Base-by-base conservation (phyloP, 2,888 invertebrate species). In the Dasysyrphus albostriatus region DNA sequence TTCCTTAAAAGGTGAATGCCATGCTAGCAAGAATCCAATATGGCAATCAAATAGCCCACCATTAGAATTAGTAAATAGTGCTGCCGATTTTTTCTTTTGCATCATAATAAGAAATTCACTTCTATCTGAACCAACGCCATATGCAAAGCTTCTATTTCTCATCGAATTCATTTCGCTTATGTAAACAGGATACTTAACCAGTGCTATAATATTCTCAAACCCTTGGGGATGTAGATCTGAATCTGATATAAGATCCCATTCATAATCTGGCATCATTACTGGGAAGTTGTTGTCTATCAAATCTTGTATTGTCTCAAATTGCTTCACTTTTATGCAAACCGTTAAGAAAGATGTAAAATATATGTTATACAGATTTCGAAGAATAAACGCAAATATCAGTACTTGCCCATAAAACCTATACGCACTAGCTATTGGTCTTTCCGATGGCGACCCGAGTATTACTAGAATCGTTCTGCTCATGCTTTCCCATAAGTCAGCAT, bases 341-440 rank as follows among this genome's bases (percentile, higher is more conserved):
- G 73, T 83, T 16, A 78, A 9, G 47, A 67, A 83, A 0, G 73
- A 69, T 44, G 78, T 73, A 12, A 78, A 69, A 54, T 54, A 9
- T n/a, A 83, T 61, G n/a, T 2, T 0, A 19, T 78, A 74, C 2
- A 78, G 5, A 16, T 78, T 83, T 37, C 16, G 29, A 2, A 78
- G 16, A 10, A 78, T 56, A 56, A 83, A 83, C 3, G 74, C 58
- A 5, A 83, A 34, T 5, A 83, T 10, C 3, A 83, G 4, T 10
- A 78, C 69, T 47, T 69, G 78, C 3, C 12, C 12, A 14, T 83
- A 74, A 32, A 79, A 73, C 8, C 83, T 34, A 19, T 78, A 83
- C 2, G 37, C 54, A 14, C 2, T 54, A 1, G 42, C 56, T 5
- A 16, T 73, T 12, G n/a, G 54, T n/a, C 16, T 42, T 14, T 34